phyloP scores from a whole-genome alignment of 2,888 invertebrate species.

The Bedellia somnulentella region DNA sequence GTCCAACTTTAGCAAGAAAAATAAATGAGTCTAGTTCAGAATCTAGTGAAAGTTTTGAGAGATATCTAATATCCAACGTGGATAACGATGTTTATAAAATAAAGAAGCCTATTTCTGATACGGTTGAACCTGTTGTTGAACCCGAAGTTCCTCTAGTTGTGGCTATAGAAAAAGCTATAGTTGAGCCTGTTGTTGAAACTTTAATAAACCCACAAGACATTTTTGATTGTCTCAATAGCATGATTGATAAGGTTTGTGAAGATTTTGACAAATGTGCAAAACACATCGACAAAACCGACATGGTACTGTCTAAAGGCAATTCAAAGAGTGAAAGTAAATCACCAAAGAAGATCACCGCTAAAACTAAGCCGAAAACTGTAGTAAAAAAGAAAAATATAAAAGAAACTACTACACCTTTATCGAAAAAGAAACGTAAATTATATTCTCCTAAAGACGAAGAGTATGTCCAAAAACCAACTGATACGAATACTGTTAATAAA shows the following conservation, averaged over 20 bases:
- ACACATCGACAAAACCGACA: constrained; percentile 13
- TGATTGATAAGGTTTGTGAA: constrained; percentile 30
- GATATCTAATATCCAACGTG: constrained; percentile 9
- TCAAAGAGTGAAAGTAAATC: constrained; percentile 9
- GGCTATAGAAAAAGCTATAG: constrained; percentile 10
- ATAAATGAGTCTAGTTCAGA: constrained; percentile 31
- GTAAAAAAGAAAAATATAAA: too few species aligned
- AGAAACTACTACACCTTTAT: constrained; percentile 10
- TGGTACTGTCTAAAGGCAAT: constrained; percentile 4
- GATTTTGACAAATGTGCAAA: constrained; percentile 24
- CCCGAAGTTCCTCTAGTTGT: too few species aligned
- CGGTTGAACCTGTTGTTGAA: too few species aligned
- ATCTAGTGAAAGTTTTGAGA: constrained; percentile 20
- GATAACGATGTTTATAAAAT: constrained; percentile 11
- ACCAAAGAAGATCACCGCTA: constrained; percentile 10
- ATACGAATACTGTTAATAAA: not conserved
- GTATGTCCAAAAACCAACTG: not conserved
- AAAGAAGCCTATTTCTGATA: too few species aligned
- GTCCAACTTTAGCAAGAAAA: constrained; percentile 29
- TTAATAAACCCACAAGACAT: too few species aligned
- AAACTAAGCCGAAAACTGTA: constrained; percentile 7
- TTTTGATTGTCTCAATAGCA: constrained; percentile 26
- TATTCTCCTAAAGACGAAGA: constrained; percentile 30
- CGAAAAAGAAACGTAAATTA: constrained; percentile 29
- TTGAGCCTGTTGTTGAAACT: not conserved